Percentiles rank a stretch among this genome's conserved stretches.
Evolutionary conservation across 2,113 vertebrate species (phyloP).

Genomic region (Dolichotis patagonum): DNA sequence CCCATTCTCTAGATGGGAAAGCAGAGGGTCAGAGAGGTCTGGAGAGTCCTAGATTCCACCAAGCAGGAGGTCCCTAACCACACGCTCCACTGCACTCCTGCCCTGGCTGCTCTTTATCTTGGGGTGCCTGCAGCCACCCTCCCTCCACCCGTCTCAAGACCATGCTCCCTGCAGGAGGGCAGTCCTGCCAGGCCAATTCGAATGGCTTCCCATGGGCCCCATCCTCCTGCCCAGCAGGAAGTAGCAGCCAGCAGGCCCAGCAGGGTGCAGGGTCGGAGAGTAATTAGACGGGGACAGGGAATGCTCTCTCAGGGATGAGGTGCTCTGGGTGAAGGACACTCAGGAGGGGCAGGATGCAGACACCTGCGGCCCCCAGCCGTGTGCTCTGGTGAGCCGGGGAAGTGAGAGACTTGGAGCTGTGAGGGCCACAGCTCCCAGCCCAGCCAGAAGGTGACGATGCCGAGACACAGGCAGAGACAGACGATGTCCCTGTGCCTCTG

Average conservation of each 20-base stretch:
- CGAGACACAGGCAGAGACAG: background rate
- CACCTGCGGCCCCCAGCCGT: background rate
- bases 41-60: background rate
- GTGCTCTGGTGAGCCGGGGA: fast-evolving
- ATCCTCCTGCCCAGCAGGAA: background rate
- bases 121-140: background rate
- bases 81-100: background rate
- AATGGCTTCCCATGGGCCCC: background rate
- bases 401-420: background rate
- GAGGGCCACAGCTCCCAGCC: background rate
- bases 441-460: background rate
- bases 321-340: background rate
- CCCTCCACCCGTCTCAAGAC: background rate
- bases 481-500: background rate
- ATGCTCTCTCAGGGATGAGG: background rate
- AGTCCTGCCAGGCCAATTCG: background rate
- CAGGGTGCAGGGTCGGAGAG: slow-evolving; percentile 6
- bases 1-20: background rate
- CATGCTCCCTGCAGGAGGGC: background rate
- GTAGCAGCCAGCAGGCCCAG: slow-evolving; percentile 3
- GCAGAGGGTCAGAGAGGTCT: background rate
- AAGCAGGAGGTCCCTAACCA: background rate
- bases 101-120: background rate
- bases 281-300: slow-evolving; percentile 36
- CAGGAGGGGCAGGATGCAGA: background rate